Percentiles rank a stretch among this genome's conserved stretches.
These are phyloP conservation scores for Alexandromys fortis DNA, from an alignment of 2,113 vertebrate species.

Conservation along the genomic window DNA sequence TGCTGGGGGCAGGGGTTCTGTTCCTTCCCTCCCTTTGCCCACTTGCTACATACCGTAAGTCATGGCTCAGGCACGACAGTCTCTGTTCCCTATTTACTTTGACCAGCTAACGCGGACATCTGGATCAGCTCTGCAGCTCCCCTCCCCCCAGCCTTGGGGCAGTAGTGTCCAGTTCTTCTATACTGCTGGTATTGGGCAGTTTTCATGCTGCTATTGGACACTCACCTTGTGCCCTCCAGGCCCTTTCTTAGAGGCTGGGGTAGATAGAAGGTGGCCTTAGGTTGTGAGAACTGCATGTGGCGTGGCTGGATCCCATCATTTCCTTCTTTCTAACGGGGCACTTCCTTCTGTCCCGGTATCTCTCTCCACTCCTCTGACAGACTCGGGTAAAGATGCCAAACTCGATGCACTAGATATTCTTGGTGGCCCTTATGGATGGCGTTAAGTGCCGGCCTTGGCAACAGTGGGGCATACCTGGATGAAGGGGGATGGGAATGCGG, in stretches of 20 bases:
- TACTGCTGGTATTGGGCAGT: background rate
- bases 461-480: background rate
- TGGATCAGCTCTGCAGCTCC: conserved; percentile 28
- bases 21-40: background rate
- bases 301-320: background rate
- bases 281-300: background rate
- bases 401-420: background rate
- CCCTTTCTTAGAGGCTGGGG: background rate
- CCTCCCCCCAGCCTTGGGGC: background rate
- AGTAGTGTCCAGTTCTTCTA: background rate
- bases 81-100: background rate
- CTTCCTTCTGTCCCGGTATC: background rate
- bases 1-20: background rate
- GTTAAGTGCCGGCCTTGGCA: conserved; percentile 25
- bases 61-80: background rate
- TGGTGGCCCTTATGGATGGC: background rate
- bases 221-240: background rate
- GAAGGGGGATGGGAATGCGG: background rate
- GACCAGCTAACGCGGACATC: background rate
- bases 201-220: background rate
- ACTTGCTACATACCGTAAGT: background rate
- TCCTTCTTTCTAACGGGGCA: background rate
- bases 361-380: background rate
- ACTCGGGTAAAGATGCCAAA: background rate
- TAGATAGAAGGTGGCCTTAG: background rate